Evolutionary conservation across 2,113 vertebrate species (phyloP), one percentile per base, ranked within the genome.

Genomic region (Chaetodon trifascialis): DNA sequence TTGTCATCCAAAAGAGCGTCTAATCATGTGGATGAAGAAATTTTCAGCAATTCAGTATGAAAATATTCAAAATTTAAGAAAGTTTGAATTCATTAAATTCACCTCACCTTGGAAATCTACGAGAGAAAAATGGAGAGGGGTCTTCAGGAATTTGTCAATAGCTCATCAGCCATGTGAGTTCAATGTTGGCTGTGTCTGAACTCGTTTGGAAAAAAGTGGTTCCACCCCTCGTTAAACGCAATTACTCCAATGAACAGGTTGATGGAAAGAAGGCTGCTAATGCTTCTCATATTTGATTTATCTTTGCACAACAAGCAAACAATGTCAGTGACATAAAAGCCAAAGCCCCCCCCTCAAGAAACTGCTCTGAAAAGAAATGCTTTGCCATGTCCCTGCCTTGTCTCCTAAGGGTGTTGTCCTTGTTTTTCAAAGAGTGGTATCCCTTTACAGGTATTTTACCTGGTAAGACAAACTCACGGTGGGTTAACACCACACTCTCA

Each of bases 381-480:
- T 84, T 67, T 73, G 54, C 11, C n/a, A 16, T 77, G 14, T 23
- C 64, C 23, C 36, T 58, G 42, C 15, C 17, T 51, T 51, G 36
- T 66, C n/a, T 55, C 68, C 62, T 49, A 5, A 40, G 70, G 87
- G 86, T 58, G 58, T 73, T 69, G 54, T 51, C 55, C 46, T 58
- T n/a, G 16, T 38, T 74, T 82, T 65, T 59, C 7, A 81, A 88
- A 82, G 40, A 67, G 17, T 14, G 19, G 52, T 84, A 76, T 89
- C 63, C 2, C 2, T 52, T 91, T 87, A 66, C 82, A 68, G 60
- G 0, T 38, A 64, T 71, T 62, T 60, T 30, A 75, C 49, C 25
- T 65, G 51, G 11, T 30, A 23, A 67, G 60, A 55, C 17, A 59
- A 68, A 58, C 30, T 21, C 47, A 86, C 82, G 87, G 84, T 54